A percentile compares a stretch with the other conserved stretches of the same genome.
Conservation (phyloP, 2,113 vertebrate genomes). For the Parus major region DNA sequence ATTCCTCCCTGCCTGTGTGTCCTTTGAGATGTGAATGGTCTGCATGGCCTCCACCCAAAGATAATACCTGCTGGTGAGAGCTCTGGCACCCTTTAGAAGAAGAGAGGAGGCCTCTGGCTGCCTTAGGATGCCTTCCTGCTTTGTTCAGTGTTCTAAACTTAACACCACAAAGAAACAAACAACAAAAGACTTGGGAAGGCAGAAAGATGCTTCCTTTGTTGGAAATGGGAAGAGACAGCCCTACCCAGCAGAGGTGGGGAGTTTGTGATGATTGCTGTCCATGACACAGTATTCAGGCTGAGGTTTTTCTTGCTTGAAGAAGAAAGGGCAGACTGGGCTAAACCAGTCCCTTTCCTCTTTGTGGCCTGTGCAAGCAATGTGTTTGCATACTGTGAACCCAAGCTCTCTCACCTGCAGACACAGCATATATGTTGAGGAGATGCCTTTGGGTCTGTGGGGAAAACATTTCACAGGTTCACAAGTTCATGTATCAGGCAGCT, state of each 20-base stretch:
- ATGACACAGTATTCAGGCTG: background rate
- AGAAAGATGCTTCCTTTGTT: background rate
- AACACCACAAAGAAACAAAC: background rate
- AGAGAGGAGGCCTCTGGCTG: background rate
- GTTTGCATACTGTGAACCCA: background rate
- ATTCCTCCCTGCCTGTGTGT: background rate
- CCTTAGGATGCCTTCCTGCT: background rate
- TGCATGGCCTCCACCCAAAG: background rate
- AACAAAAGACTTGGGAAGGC: background rate
- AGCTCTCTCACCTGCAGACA: background rate
- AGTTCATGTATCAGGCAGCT: background rate
- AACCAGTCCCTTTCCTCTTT: background rate
- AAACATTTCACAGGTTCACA: background rate
- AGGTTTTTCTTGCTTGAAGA: background rate
- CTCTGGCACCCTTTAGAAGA: background rate
- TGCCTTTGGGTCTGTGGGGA: background rate
- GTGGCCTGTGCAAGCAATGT: background rate
- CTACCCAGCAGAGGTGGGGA: background rate
- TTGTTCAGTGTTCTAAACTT: background rate
- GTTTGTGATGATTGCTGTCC: background rate
- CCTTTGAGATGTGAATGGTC: background rate
- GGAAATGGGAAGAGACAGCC: background rate
- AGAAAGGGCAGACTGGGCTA: background rate
- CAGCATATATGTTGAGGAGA: background rate
- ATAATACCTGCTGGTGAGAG: background rate